Conservation (phyloP, 2,113 vertebrate genomes). For the Danionella cerebrum region DNA sequence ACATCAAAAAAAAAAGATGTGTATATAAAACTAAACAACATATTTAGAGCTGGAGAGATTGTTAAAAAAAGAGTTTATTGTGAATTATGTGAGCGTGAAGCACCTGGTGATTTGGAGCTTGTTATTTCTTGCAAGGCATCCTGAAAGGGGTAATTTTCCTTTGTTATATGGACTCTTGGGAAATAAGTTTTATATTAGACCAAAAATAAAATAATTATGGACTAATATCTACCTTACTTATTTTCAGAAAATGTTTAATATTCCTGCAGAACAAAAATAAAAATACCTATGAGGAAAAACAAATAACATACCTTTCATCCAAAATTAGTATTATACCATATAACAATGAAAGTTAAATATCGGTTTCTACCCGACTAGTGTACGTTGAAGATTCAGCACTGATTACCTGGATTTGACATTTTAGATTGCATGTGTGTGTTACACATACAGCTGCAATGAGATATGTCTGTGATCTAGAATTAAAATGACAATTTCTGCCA, state of each 20-base stretch:
- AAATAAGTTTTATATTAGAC: slow-evolving; percentile 36
- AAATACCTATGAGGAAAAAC: slow-evolving; percentile 5
- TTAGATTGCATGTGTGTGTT: too few species aligned
- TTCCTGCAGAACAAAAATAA: slow-evolving; percentile 1
- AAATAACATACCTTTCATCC: slow-evolving; percentile 5
- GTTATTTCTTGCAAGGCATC: background rate
- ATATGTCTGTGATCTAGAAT: too few species aligned
- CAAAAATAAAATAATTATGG: slow-evolving; percentile 35
- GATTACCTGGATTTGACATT: too few species aligned
- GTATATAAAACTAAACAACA: background rate
- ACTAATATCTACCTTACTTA: slow-evolving; percentile 31
- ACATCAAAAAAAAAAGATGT: too few species aligned
- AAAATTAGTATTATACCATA: slow-evolving; percentile 20
- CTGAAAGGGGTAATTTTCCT: slow-evolving; percentile 20
- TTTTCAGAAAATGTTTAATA: slow-evolving; percentile 15
- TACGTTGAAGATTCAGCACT: too few species aligned
- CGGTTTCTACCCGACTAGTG: too few species aligned
- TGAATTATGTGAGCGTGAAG: background rate
- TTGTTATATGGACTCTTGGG: slow-evolving; percentile 22
- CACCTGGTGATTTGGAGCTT: background rate
- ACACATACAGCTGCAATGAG: too few species aligned
- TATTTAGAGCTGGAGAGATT: background rate
- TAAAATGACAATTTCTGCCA: too few species aligned
- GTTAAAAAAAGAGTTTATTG: background rate
- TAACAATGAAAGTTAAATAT: slow-evolving; percentile 12